Percentiles rank a stretch among this genome's conserved stretches.
phyloP scores from a whole-genome alignment of 2,113 vertebrate species.

The Lagopus muta region DNA sequence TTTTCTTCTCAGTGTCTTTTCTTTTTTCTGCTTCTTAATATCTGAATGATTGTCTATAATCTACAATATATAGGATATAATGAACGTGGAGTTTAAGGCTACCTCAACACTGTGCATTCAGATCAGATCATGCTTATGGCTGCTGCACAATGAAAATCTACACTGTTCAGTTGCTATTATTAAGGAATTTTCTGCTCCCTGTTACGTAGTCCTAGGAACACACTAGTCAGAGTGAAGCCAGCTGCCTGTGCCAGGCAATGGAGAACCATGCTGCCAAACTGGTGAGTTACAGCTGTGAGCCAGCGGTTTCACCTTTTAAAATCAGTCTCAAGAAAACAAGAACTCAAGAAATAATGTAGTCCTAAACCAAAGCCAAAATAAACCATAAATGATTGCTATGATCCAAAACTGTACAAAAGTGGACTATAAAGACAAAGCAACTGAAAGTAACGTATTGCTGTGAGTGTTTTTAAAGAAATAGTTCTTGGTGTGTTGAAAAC shows the following conservation, averaged over 20 bases:
- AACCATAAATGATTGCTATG: background rate
- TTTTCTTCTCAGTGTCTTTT: background rate
- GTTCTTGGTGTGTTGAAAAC: background rate
- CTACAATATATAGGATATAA: background rate
- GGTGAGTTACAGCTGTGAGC: background rate
- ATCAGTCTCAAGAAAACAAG: background rate
- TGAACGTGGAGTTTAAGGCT: background rate
- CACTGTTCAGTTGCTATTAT: background rate
- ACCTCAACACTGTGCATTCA: background rate
- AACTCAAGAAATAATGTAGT: background rate
- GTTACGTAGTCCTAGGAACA: background rate
- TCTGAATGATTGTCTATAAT: background rate
- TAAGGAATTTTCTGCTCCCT: background rate
- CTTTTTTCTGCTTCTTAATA: background rate
- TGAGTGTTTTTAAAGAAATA: background rate
- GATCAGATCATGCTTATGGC: background rate
- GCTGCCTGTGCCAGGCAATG: background rate
- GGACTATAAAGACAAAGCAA: background rate
- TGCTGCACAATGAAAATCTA: background rate
- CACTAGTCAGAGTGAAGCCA: background rate
- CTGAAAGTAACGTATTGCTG: rapidly evolving
- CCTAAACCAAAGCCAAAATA: background rate
- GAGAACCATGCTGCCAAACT: background rate
- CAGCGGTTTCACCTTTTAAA: background rate
- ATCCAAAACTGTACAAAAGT: background rate